Conservation (phyloP, 2,113 vertebrate species). For the Rhineura floridana region DNA sequence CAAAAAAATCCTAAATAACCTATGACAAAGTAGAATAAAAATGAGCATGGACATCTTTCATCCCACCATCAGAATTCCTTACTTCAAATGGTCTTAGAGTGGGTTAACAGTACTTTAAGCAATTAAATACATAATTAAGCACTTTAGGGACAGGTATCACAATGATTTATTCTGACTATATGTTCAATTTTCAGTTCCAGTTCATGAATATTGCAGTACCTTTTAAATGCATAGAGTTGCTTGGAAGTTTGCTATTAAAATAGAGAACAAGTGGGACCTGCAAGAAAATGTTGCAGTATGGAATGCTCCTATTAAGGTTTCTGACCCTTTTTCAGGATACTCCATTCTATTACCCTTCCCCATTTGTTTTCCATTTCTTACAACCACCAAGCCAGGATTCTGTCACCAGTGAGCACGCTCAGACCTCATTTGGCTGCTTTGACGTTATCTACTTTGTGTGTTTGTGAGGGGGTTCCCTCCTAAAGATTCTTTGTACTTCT, state of each 20-base stretch:
- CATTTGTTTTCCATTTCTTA: no score
- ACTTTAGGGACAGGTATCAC: background rate
- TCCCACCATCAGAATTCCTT: background rate
- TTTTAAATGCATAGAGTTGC: background rate
- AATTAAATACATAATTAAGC: background rate
- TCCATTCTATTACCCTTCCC: no score
- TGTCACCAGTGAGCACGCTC: no score
- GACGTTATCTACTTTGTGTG: no score
- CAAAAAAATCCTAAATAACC: background rate
- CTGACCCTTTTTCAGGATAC: no score
- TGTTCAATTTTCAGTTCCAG: background rate
- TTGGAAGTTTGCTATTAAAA: background rate
- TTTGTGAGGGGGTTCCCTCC: no score
- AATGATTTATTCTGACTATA: constrained; percentile 10
- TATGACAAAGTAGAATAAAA: background rate
- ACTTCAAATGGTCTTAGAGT: background rate
- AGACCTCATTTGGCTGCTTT: no score
- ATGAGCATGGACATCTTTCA: background rate
- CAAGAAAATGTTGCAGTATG: no score
- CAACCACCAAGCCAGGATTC: no score
- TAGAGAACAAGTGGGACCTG: no score
- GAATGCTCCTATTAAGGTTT: no score
- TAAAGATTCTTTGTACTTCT: no score
- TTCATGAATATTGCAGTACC: background rate
- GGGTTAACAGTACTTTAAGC: background rate